Base-by-base conservation (phyloP, 2,888 invertebrate genomes). In the Gymnosoma rotundatum region DNA sequence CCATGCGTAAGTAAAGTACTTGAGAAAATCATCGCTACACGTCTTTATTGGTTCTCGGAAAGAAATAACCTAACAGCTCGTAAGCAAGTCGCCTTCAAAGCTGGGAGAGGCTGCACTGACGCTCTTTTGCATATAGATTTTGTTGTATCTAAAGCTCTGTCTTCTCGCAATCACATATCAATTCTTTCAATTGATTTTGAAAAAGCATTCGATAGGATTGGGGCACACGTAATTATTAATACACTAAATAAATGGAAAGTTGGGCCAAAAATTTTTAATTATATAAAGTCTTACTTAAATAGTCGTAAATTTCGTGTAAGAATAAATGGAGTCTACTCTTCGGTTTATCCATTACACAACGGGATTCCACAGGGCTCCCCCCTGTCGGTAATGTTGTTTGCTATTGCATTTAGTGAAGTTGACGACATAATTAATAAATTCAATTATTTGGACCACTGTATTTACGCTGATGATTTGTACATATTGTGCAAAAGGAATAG, bases 401-500 rank as follows among this genome's bases (percentile, higher is more conserved):
- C 25, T 2, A 25, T 25, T 25, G 25, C 25, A 25, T 25, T 25
- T 25, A 25, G 25, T 25, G 25, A 25, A 4, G 25, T 25, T 25
- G 25, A 25, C 25, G 4, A 25, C 25, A 25, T 25, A n/a, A n/a
- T n/a, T n/a, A n/a, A n/a, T n/a, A 25, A 25, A 25, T 25, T 25
- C 25, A 25, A 25, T 1, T 25, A 25, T 25, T 25, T 25, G 25
- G 25, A 25, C 25, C 25, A 25, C 25, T 25, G 25, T 25, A 25
- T 25, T 25, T 25, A 25, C 25, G 52, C 52, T 52, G 52, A 52
- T 36, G 85, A 87, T 63, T 79, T 86, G 5, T 70, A 84, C 38
- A n/a, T 84, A 12, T 67, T 85, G 3, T 64, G 50, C 12, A 79
- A 73, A 60, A 75, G 48, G 1, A 75, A 66, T 58, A 25, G 45